Evolutionary conservation across 2,888 invertebrate genomes (phyloP).

Genomic region (Halictus ligatus): DNA sequence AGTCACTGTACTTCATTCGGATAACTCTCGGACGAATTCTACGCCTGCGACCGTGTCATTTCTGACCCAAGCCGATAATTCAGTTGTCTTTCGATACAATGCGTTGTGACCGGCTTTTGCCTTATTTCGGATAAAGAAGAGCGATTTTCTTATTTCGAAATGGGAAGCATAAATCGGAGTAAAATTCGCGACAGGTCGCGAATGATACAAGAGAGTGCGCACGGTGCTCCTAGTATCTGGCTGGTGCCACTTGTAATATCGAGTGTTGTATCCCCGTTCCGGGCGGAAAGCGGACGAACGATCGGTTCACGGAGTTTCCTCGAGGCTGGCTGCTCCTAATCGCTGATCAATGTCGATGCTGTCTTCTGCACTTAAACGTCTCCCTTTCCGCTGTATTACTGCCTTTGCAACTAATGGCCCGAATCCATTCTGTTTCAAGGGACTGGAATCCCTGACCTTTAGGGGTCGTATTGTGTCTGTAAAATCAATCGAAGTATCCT

Average conservation of each 20-base stretch:
- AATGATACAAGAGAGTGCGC: not conserved
- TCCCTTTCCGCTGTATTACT: constrained; percentile 41
- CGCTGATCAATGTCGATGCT: constrained; percentile 52
- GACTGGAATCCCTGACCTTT: constrained; percentile 35
- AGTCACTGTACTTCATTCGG: no score
- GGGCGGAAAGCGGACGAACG: not conserved
- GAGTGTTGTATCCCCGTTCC: not conserved
- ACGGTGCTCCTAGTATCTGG: not conserved
- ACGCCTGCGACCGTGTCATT: no score
- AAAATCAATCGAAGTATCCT: constrained; percentile 28
- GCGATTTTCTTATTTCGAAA: no score
- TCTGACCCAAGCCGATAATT: no score
- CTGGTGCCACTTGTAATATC: not conserved
- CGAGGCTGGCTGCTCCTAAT: constrained; percentile 50
- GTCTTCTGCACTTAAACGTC: constrained; percentile 51
- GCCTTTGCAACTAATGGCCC: constrained; percentile 57
- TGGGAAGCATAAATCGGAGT: no score
- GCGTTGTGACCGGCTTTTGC: no score
- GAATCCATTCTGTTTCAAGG: constrained; percentile 53
- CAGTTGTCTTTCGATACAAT: no score
- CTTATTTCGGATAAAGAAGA: no score
- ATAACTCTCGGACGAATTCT: no score
- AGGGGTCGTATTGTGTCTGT: constrained; percentile 24
- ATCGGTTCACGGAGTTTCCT: constrained; percentile 6
- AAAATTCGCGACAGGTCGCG: no score